Percentiles rank a stretch among this genome's conserved stretches.
These are phyloP conservation scores for Lamellibrachia satsuma DNA, from an alignment of 2,888 invertebrate genomes.

Conservation along the genomic window DNA sequence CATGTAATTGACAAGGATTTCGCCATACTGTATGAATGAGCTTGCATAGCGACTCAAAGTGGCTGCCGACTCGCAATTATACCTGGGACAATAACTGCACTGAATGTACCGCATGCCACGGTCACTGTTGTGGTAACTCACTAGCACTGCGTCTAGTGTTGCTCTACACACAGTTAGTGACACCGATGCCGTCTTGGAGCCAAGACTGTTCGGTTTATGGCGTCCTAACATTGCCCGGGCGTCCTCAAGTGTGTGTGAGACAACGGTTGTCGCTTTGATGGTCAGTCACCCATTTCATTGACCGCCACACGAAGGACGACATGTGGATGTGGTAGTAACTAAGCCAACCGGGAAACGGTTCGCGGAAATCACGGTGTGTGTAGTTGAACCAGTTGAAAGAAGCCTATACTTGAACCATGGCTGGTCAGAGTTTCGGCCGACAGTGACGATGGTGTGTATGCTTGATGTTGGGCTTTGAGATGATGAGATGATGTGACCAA, in stretches of 20 bases:
- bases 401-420: not conserved
- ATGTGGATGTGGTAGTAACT: not conserved
- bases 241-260: not conserved
- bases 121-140: not conserved
- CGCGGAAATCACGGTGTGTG: not conserved
- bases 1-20: not conserved
- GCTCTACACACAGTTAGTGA: not conserved
- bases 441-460: not conserved
- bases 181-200: not conserved
- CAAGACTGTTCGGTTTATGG: not conserved
- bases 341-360: not conserved
- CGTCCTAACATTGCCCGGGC: not conserved
- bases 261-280: not conserved
- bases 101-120: not conserved
- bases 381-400: not conserved
- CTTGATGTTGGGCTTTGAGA: not conserved
- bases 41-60: not conserved
- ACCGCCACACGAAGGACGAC: not conserved
- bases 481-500: not conserved
- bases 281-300: not conserved
- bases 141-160: not conserved
- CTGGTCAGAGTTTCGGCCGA: not conserved
- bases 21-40: not conserved
- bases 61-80: not conserved
- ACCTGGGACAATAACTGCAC: not conserved